Base-by-base conservation (phyloP, 2,113 vertebrate species). In the Lepidothrix coronata region DNA sequence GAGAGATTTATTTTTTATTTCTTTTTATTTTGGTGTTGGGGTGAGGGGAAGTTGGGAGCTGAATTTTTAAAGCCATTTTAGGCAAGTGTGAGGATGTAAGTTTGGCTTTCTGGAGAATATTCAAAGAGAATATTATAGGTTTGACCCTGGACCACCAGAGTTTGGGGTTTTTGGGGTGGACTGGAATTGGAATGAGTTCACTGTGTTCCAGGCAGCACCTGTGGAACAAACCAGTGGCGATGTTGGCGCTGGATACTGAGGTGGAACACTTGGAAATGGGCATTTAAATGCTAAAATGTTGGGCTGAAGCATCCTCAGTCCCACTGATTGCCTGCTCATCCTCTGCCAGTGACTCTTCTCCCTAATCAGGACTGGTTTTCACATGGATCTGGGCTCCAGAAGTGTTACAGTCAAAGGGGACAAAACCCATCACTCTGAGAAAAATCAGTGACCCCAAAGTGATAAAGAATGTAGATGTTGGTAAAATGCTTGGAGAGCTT, bases 1-100 rank as follows among this genome's bases (percentile, higher is more conserved):
- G 19, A 20, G 44, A 46, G 44, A 48, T 43, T 24, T 98, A 98
- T 98, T 99, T 46, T 98, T 91, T 92, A 88, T 87, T 84, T 86
- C 46, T 65, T 67, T 91, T 37, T 51, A 58, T 70, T 58, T 98
- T 15, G 13, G 11, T 5, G 8, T 97, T 95, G 96, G 96, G 96
- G 91, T 46, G 44, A 46, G 44, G 8, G 44, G 18, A 44, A 16
- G 18, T 20, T 20, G 44, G 44, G 44, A 8, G 96, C 22, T 97
- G 97, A 97, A 97, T 98, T 98, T 46, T 46, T 46, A 97, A 98
- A 97, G 78, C 31, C 46, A 37, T 96, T 95, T 97, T 94, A 74
- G 86, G 28, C 57, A 33, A 88, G 55, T 5, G 37, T 1, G 25
- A 35, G 62, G 91, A 8, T 37, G 65, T 4, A 8, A 87, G 77